Base-by-base conservation (phyloP, 2,797 vertebrate species). In the Lutjanus argentimaculatus region DNA sequence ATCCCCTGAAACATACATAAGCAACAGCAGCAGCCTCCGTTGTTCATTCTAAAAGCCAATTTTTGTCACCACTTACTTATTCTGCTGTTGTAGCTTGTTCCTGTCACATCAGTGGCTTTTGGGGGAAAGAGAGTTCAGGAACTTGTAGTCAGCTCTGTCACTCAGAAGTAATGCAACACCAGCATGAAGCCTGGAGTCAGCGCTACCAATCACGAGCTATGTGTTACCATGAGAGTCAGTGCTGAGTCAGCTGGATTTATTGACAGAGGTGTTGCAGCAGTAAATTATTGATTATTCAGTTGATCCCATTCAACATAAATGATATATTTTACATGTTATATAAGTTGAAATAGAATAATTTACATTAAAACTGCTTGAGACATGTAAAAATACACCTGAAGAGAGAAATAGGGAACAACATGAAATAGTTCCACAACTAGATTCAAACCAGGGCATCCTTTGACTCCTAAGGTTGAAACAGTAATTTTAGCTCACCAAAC, bases 181-280 rank as follows among this genome's bases (percentile, higher is more conserved):
- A 21, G 48, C 43, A 1, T 48, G 76, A 79, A 70, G 70, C 49
- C 46, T 8, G 73, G 56, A 69, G 79, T 79, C 86, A 83, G 84
- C 46, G 14, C 25, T 72, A 84, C 79, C 79, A 48, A 81, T 86
- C 75, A 81, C 52, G 42, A 53, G 67, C 46, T 58, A 71, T 64
- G 72, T 72, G 81, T 45, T 59, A 46, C 22, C 75, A 65, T 9
- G 25, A 76, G 48, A 79, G 82, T 22, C 42, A 2, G 36, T 7
- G 71, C 76, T 36, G 64, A 87, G 52, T 87, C 79, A 59, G 77
- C 72, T 2, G 52, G 59, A 70, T 82, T 71, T 49, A 66, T 40
- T 19, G 9, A 19, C 46, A 36, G 45, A 15, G 52, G 61, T 2
- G 5, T 7, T 3, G 63, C 22, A 69, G 77, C 51, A 2, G 53